Percentiles rank a stretch among this genome's conserved stretches.
These are phyloP conservation scores for Busseola fusca DNA, from an alignment of 2,888 invertebrate genomes.

Conservation along the genomic window DNA sequence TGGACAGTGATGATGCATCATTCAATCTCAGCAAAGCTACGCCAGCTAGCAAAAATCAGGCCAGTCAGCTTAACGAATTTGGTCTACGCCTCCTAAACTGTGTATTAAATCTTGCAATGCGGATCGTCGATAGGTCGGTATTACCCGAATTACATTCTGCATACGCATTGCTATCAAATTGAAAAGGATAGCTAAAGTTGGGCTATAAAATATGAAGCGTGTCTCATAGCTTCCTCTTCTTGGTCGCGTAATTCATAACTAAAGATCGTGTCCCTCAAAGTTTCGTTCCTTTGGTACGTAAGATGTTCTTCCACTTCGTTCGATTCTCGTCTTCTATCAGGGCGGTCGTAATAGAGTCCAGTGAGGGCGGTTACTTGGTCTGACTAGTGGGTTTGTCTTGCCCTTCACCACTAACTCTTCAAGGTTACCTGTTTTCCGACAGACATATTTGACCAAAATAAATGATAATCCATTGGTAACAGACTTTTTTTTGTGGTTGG, in stretches of 20 bases:
- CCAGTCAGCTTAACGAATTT: background rate
- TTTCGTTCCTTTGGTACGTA: background rate
- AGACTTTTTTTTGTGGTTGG: too few species aligned
- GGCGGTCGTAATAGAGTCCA: too few species aligned
- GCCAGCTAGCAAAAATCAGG: too few species aligned
- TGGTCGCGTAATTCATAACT: background rate
- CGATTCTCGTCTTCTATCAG: background rate
- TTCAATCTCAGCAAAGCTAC: background rate
- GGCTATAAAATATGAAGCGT: background rate
- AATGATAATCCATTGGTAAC: background rate
- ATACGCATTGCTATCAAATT: background rate
- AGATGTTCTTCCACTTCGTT: background rate
- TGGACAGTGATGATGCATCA: background rate
- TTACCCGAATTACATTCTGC: background rate
- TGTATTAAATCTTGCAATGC: background rate
- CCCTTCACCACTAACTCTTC: too few species aligned
- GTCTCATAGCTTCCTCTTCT: background rate
- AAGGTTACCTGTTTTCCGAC: too few species aligned
- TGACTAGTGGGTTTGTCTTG: background rate
- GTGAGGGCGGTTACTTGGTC: too few species aligned
- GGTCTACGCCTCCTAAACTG: background rate
- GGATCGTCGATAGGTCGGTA: background rate
- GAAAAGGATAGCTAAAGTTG: background rate
- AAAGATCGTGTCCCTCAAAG: too few species aligned
- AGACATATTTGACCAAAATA: background rate